Evolutionary conservation across 2,113 vertebrate genomes (phyloP).

Genomic region (Hyperopisus bebe): DNA sequence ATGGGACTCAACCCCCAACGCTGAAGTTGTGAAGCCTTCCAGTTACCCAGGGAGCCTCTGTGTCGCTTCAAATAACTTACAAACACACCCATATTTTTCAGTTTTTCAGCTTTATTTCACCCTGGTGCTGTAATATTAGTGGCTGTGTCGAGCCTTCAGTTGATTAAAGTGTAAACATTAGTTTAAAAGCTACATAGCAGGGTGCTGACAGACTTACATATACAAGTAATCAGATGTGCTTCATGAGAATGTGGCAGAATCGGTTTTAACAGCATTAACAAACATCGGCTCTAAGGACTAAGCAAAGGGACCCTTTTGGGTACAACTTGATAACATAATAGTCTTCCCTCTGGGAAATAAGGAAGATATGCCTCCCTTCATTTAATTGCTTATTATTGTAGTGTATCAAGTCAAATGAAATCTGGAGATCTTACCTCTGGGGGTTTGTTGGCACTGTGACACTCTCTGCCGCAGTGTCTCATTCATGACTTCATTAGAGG

Average conservation of each 20-base stretch:
- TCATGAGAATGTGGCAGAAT: not conserved
- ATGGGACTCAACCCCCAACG: not conserved
- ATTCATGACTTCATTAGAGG: not conserved
- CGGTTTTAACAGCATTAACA: not conserved
- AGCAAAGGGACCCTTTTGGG: not conserved
- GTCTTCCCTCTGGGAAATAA: not conserved
- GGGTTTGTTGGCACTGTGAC: not conserved
- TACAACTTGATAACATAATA: not conserved
- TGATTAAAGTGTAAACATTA: not conserved
- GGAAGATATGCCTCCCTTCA: not conserved
- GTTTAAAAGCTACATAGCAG: not conserved
- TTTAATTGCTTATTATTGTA: not conserved
- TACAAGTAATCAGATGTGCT: not conserved
- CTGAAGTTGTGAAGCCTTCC: not conserved
- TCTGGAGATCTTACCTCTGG: not conserved
- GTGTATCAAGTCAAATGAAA: not conserved
- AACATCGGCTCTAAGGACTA: not conserved
- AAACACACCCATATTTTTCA: not conserved
- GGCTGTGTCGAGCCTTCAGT: not conserved
- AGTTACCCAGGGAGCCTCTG: not conserved
- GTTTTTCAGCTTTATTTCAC: not conserved
- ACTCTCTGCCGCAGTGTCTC: not conserved
- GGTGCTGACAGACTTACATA: not conserved
- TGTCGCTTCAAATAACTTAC: not conserved
- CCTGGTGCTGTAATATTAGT: not conserved